Evolutionary conservation across 2,888 invertebrate species (phyloP).

Genomic region (Amphipoea oculea): DNA sequence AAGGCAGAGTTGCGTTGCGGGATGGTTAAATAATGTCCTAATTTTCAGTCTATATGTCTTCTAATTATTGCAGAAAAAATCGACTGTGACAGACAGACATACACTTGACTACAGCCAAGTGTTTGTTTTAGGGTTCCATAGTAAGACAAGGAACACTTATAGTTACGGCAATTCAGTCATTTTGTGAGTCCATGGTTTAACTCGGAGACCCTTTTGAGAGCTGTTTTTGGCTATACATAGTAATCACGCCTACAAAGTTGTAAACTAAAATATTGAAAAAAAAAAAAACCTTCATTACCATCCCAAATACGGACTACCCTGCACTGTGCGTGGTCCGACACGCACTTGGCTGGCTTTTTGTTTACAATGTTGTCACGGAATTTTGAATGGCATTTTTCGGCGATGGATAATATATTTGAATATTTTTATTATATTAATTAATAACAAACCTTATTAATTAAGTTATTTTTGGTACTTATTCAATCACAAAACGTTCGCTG

Average conservation of each 20-base stretch:
- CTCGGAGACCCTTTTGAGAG: not conserved
- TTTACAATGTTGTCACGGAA: not conserved
- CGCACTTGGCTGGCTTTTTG: not conserved
- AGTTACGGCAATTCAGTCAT: not conserved
- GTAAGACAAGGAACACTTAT: not conserved
- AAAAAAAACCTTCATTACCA: not conserved
- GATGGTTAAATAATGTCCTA: not conserved
- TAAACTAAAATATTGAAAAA: not conserved
- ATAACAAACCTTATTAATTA: not conserved
- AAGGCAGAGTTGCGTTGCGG: not conserved
- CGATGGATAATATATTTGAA: not conserved
- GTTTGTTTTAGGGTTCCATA: not conserved
- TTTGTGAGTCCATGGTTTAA: not conserved
- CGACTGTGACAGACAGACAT: not conserved
- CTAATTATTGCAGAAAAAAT: not conserved
- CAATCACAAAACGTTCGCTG: not conserved
- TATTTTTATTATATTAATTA: not conserved
- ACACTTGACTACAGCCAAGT: not conserved
- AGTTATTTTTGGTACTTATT: not conserved
- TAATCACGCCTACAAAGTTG: not conserved
- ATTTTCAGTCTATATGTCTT: not conserved
- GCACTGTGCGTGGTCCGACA: not conserved
- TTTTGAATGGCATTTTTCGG: not conserved
- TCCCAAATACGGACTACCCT: not conserved
- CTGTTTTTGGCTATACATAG: not conserved